A percentile compares a stretch with the other conserved stretches of the same genome.
Conservation (phyloP, 53 echinoderm and acorn worm genomes). For the Actinopyga echinites region DNA sequence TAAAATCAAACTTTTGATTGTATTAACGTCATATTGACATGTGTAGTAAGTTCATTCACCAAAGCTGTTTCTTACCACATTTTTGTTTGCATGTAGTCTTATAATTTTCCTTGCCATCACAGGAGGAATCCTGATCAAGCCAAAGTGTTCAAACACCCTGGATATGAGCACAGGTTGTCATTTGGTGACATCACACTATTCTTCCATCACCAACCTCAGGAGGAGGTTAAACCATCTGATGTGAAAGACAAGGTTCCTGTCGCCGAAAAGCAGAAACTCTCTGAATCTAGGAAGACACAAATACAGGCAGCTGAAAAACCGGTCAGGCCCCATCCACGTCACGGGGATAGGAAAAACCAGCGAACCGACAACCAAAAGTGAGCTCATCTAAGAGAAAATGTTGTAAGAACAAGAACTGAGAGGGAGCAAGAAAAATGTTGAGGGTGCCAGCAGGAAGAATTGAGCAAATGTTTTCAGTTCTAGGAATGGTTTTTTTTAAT, state of each 20-base stretch:
- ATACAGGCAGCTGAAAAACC: not conserved
- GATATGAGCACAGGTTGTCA: slow-evolving; percentile 86
- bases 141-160: slow-evolving; percentile 87
- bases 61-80: too few species aligned
- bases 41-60: too few species aligned
- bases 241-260: not conserved
- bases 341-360: slow-evolving; percentile 41
- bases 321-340: slow-evolving; percentile 17
- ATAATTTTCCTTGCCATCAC: not conserved
- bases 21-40: too few species aligned
- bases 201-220: slow-evolving; percentile 88
- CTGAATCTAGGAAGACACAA: not conserved
- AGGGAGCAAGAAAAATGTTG: too few species aligned
- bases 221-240: slow-evolving; percentile 11
- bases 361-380: slow-evolving; percentile 79
- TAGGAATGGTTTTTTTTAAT: too few species aligned
- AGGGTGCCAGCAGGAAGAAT: too few species aligned
- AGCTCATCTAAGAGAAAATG: not conserved
- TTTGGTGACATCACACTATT: slow-evolving; percentile 93
- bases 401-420: too few species aligned
- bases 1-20: too few species aligned
- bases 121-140: slow-evolving; percentile 78
- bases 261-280: slow-evolving; percentile 1
- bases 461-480: too few species aligned
- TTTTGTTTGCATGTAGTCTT: too few species aligned